phyloP scores from a whole-genome alignment of 2,797 vertebrate genomes.

The Prionace glauca region DNA sequence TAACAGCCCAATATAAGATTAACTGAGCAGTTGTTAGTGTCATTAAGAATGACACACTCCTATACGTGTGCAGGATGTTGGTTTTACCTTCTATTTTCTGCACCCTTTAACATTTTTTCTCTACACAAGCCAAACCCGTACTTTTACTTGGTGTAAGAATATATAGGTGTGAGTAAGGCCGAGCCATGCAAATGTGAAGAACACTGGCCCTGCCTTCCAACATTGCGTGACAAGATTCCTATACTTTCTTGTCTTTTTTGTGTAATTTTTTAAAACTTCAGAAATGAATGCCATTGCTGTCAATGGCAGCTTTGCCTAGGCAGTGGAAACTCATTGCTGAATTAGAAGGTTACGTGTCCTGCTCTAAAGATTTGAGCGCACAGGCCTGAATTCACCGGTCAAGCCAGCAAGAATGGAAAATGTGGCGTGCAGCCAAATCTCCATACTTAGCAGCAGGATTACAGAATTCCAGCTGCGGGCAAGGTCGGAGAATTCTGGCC shows the following conservation, averaged over 20 bases:
- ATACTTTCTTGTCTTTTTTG: neutral
- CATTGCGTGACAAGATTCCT: neutral
- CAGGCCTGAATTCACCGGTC: neutral
- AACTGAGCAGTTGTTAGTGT: neutral
- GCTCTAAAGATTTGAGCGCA: neutral
- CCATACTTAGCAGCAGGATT: too few species aligned
- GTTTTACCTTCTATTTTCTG: neutral
- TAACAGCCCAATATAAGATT: neutral
- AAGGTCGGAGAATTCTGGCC: too few species aligned
- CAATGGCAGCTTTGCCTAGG: neutral
- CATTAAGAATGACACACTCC: neutral
- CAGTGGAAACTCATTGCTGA: neutral
- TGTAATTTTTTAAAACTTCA: neutral
- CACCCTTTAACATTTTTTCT: neutral
- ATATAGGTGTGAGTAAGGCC: neutral
- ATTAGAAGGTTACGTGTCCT: neutral
- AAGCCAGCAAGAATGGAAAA: too few species aligned
- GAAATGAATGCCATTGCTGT: neutral
- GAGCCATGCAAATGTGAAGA: neutral
- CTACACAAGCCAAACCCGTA: neutral
- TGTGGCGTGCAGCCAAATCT: too few species aligned
- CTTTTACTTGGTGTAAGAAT: neutral
- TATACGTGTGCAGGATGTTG: neutral
- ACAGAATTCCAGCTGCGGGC: too few species aligned
- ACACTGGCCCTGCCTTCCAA: neutral